These are phyloP conservation scores for Neocloeon triangulifer DNA, from an alignment of 1,140 invertebrate genomes.

Conservation along the genomic window DNA sequence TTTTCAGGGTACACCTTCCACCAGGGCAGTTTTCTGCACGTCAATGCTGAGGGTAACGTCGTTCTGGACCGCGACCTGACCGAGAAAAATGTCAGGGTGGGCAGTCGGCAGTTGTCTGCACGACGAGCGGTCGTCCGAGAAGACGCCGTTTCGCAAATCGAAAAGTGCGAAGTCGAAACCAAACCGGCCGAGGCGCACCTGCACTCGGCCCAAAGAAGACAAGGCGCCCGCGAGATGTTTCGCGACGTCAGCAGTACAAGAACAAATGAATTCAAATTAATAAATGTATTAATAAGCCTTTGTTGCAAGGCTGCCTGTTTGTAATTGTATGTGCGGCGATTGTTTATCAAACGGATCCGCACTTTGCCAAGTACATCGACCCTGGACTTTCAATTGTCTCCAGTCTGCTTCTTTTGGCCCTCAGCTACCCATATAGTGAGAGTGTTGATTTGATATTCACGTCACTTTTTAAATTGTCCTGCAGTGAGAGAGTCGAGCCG, in stretches of 20 bases:
- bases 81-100: slow-evolving; percentile 7
- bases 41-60: slow-evolving; percentile 37
- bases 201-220: slow-evolving; percentile 16
- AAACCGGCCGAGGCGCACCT: slow-evolving; percentile 12
- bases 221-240: slow-evolving; percentile 27
- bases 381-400: slow-evolving; percentile 42
- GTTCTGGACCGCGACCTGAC: slow-evolving; percentile 27
- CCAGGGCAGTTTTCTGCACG: slow-evolving; percentile 44
- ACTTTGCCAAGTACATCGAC: slow-evolving; percentile 45
- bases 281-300: neutral
- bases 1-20: slow-evolving; percentile 40
- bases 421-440: slow-evolving; percentile 54
- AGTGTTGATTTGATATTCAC: too few relatives aligned
- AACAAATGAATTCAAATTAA: neutral
- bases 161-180: slow-evolving; percentile 14
- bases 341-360: slow-evolving; percentile 32
- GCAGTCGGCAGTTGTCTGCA: slow-evolving; percentile 16
- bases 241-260: slow-evolving; percentile 15
- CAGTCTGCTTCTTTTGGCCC: slow-evolving; percentile 28
- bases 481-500: slow-evolving; percentile 52
- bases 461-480: slow-evolving; percentile 12
- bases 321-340: slow-evolving; percentile 39
- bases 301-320: slow-evolving; percentile 30
- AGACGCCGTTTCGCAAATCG: neutral
- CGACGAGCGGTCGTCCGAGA: neutral